Evolutionary conservation across 2,888 invertebrate species (phyloP).

Genomic region (Athrips mouffetella): DNA sequence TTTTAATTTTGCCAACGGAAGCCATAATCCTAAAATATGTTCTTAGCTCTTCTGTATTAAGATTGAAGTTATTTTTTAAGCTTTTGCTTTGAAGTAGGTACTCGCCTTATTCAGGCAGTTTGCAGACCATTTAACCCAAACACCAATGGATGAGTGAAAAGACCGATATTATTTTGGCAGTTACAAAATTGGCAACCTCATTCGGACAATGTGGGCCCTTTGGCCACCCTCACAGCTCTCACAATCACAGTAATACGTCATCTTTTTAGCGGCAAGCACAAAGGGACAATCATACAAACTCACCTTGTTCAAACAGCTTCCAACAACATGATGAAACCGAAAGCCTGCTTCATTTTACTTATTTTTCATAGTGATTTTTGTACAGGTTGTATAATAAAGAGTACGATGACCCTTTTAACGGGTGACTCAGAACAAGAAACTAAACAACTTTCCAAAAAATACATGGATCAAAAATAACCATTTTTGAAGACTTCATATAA

Average conservation of each 20-base stretch:
- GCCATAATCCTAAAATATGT: too few species aligned
- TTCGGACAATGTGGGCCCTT: constrained; percentile 21
- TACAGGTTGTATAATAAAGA: too few species aligned
- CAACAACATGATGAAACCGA: too few species aligned
- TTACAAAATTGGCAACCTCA: constrained; percentile 7
- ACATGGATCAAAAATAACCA: too few species aligned
- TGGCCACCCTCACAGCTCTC: constrained; percentile 23
- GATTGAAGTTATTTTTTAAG: too few species aligned
- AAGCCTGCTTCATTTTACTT: too few species aligned
- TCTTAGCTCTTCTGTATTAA: too few species aligned
- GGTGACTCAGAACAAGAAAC: too few species aligned
- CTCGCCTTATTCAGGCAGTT: neutral
- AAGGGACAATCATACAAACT: constrained; percentile 32
- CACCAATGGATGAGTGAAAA: neutral
- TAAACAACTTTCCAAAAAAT: too few species aligned
- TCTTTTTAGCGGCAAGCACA: constrained; percentile 34
- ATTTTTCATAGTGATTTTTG: too few species aligned
- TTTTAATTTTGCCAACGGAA: constrained; percentile 7
- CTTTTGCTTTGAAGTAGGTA: neutral
- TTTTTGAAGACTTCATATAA: too few species aligned
- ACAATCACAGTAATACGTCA: constrained; percentile 30
- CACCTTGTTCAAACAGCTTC: constrained; percentile 7
- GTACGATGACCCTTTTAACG: too few species aligned
- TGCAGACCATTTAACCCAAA: neutral
- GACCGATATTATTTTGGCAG: constrained; percentile 2